Evolutionary conservation across 2,888 invertebrate genomes (phyloP), one percentile per base, ranked within the genome.

Genomic region (Notodonta dromedarius): DNA sequence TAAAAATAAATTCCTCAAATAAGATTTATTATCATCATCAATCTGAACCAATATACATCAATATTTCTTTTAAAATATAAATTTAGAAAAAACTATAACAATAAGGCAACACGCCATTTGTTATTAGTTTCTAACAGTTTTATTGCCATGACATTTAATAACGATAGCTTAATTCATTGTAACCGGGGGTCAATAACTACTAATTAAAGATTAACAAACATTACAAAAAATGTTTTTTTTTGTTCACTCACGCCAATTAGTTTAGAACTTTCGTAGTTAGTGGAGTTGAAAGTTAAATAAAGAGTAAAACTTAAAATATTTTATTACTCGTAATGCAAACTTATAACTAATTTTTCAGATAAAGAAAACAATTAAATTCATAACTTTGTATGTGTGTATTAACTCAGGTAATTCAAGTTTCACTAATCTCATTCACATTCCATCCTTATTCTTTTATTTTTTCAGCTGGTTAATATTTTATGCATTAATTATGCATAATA

Each of bases 11-110:
- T 11, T 42, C 42, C 42, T 42, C 11, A 42, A 42, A 42, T 42
- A 68, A 60, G 55, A 64, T 76, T 73, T 78, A 79, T 76, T 80
- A 69, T 73, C 76, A 76, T 82, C 75, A 73, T 73, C 46, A 56
- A 56, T 44, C 72, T 79, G 67, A 78, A 79, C 80, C 79, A 84
- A 86, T 86, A 84, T 85, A 85, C 85, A 84, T 80, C 78, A 71
- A 16, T 8, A 4, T 16, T 72, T 74, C 58, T 67, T 74, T 70
- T 71, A 5, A 6, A 62, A 69, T 81, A 81, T 76, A 80, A 83
- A 85, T 85, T 85, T 84, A 78, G 82, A 76, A 82, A 78, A 79
- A 73, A 74, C 62, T 62, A 67, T 67, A n/a, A 71, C 65, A 73
- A 57, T 63, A 62, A 69, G 67, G 70, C 69, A 72, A 70, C 62